Conservation (phyloP, 2,113 vertebrate species). For the Sprattus sprattus region DNA sequence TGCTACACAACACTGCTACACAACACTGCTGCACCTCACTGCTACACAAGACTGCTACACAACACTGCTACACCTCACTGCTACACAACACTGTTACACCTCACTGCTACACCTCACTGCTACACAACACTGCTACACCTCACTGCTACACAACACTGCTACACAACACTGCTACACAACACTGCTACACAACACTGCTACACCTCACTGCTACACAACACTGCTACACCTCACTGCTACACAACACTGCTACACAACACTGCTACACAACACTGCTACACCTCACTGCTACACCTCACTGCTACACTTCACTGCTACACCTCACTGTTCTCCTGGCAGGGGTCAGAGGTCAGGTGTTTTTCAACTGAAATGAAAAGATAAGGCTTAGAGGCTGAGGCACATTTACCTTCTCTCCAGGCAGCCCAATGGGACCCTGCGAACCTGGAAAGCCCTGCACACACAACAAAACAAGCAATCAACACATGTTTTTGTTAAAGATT, state of each 20-base stretch:
- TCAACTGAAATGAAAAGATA: slow-evolving; percentile 37
- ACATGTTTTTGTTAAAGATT: background rate
- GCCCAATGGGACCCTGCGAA: slow-evolving; percentile 83
- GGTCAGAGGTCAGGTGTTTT: slow-evolving; percentile 55
- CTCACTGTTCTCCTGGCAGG: slow-evolving; percentile 51
- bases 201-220: no score
- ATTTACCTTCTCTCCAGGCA: slow-evolving; percentile 87
- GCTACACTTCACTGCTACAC: no score
- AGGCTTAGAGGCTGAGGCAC: slow-evolving; percentile 40
- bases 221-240: slow-evolving; percentile 33
- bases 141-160: slow-evolving; percentile 17
- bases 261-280: slow-evolving; percentile 4
- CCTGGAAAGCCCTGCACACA: slow-evolving; percentile 81
- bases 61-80: slow-evolving; percentile 16
- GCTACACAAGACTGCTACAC: slow-evolving; percentile 18
- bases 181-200: slow-evolving; percentile 15
- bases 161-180: slow-evolving; percentile 22
- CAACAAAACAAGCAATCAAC: slow-evolving; percentile 46
- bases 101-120: no score
- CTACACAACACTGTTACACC: background rate
- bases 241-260: slow-evolving; percentile 24
- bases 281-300: slow-evolving; percentile 24
- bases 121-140: slow-evolving; percentile 37
- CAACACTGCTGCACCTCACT: slow-evolving; percentile 36
- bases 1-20: slow-evolving; percentile 13